Base-by-base conservation (phyloP, 1,140 invertebrate genomes). In the Drosophila sp. region DNA sequence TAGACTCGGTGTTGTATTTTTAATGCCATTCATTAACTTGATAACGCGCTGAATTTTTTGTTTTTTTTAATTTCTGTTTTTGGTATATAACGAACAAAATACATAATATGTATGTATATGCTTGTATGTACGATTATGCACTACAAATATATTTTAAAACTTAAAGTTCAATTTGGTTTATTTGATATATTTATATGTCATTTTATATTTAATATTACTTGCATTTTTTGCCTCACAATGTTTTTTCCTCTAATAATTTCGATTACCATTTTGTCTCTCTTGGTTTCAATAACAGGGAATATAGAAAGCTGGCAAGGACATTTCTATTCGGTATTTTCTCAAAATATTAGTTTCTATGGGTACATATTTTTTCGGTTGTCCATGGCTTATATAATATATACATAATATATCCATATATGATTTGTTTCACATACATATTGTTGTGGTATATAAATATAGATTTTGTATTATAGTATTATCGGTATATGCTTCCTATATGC, bases 1-100 rank as follows among this genome's bases (percentile, higher is more conserved):
- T 62, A 72, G 72, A 65, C 23, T 61, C 57, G 23, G 44, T 50
- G 27, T 64, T 58, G 41, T 62, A 33, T 58, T 68, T 30, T 68
- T 30, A 57, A 68, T 75, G 61, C 54, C 38, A 47, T 72, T 80
- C 35, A 84, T 68, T 79, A 84, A 69, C 76, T 80, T 75, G 57
- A 78, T 89, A 84, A 89, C 77, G 57, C 68, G 66, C 79, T 67
- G 61, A 60, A 33, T 67, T 57, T 55, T 55, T 54, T n/a, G 63
- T 80, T 63, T 50, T 10, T 29, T 68, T 60, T 68, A 27, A 47
- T 47, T 68, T 54, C 71, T 35, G 66, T 60, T 62, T 69, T 77
- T 70, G 73, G 63, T 86, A 64, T 56, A 78, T 85, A 77, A 85
- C 54, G 67, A 87, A 87, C 84, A 78, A 62, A 87, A 87, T 79